Base-by-base conservation (phyloP, 2,888 invertebrate genomes). In the Diarsia dahlii region DNA sequence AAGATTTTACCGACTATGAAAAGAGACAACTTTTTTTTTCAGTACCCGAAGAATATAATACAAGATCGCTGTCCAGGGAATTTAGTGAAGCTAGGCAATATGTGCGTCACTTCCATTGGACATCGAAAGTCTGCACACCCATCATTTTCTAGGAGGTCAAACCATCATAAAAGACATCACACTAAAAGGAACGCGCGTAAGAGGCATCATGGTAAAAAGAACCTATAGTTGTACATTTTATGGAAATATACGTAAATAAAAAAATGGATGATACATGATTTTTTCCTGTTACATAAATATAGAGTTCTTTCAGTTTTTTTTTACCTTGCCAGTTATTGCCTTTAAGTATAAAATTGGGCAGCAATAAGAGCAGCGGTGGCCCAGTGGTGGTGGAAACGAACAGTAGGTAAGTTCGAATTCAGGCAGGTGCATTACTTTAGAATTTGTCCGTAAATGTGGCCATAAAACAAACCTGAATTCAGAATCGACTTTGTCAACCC, bases 21-120 rank as follows among this genome's bases (percentile, higher is more conserved):
- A 13, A 52, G 8, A 20, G 52, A 20, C 20, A 15, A 54, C 12
- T 13, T 48, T 45, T 39, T 2, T 60, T 91, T 91, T 50, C 91
- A 94, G 94, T 92, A 93, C 67, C 58, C 85, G 15, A 91, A 91
- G 71, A 70, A 62, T 5, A 66, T 93, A 2, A 9, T 82, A 10
- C 77, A 88, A 46, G 92, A 92, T 56, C 52, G 69, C 0, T 93
- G 93, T 63, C 83, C 86, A 18, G 88, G 80, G 0, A 23, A 76
- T 0, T 79, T 86, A 0, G 15, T 92, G 0, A 87, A 84, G 56
- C n/a, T 88, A 0, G 88, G 89, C 0, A 82, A 89, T 34, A 52
- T 87, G 13, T 93, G 93, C 63, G 69, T 91, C 0, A 78, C 76
- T 34, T 5, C 72, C 0, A 77, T 88, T 12, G 81, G 78, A n/a